These are phyloP conservation scores for Coptotermes formosanus DNA, from an alignment of 1,140 invertebrate species.

Conservation along the genomic window DNA sequence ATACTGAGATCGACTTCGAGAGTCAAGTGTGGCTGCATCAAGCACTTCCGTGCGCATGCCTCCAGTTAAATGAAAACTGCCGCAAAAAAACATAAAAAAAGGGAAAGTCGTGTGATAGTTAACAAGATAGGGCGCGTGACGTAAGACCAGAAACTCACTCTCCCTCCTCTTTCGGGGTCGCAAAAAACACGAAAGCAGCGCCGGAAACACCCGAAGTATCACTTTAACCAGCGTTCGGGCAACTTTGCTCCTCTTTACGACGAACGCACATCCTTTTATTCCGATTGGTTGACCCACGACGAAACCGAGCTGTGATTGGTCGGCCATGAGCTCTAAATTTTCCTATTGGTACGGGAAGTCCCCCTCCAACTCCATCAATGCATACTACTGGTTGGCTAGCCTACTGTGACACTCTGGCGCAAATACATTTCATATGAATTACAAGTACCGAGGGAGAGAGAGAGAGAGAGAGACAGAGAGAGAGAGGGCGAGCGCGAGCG, in stretches of 20 bases:
- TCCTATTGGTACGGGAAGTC: not conserved
- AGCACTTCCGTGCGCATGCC: not conserved
- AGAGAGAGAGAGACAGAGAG: not conserved
- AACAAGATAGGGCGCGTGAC: not conserved
- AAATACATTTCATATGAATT: conserved; percentile 20
- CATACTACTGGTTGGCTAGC: conserved; percentile 17
- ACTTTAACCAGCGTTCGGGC: not conserved
- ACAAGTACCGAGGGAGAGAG: not conserved
- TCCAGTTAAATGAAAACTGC: not conserved
- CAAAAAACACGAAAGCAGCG: not conserved
- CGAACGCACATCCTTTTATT: not conserved
- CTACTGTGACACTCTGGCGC: conserved; percentile 1
- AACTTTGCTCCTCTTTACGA: conserved; percentile 6
- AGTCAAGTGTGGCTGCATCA: too few species aligned
- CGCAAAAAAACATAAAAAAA: not conserved
- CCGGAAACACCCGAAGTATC: conserved; percentile 7
- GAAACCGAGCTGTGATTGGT: conserved; percentile 9
- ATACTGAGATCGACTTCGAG: too few species aligned
- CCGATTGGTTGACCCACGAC: not conserved
- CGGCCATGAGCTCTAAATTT: not conserved
- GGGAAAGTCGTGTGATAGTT: not conserved
- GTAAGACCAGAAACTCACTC: not conserved
- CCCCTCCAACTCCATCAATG: not conserved
- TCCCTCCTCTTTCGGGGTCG: not conserved
- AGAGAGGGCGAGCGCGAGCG: too few species aligned